A percentile compares a stretch with the other conserved stretches of the same genome.
These are phyloP conservation scores for Musca domestica DNA, from an alignment of 1,140 invertebrate genomes.

Conservation along the genomic window DNA sequence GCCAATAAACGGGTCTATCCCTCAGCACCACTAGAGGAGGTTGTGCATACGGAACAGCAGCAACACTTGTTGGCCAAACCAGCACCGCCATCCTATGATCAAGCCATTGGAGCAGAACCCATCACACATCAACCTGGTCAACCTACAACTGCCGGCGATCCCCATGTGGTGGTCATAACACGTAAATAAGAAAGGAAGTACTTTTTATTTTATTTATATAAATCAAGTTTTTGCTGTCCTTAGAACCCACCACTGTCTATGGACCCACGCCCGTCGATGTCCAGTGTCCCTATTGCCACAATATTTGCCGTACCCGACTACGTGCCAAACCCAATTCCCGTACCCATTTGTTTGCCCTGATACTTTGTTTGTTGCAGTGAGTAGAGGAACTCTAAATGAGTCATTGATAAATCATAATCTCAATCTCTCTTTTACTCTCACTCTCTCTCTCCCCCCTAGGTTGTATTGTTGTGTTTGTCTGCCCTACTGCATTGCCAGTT, in stretches of 20 bases:
- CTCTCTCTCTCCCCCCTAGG: constrained; percentile 52
- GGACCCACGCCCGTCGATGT: constrained; percentile 55
- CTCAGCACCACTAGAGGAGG: constrained; percentile 32
- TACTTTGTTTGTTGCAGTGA: constrained; percentile 61
- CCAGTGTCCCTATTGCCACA: constrained; percentile 60
- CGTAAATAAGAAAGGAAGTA: constrained; percentile 21
- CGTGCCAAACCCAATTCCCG: constrained; percentile 57
- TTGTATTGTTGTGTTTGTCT: constrained; percentile 63
- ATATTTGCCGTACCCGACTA: constrained; percentile 56
- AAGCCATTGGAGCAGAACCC: constrained; percentile 33
- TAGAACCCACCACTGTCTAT: constrained; percentile 31
- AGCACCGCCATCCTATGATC: constrained; percentile 43
- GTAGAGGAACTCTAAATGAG: not conserved
- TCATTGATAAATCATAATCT: not conserved
- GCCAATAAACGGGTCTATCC: constrained; percentile 39
- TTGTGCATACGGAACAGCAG: constrained; percentile 19
- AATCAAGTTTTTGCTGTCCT: not conserved
- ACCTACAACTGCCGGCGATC: constrained; percentile 9
- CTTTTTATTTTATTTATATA: constrained; percentile 10
- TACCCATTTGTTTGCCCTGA: constrained; percentile 62
- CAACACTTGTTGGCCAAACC: constrained; percentile 30
- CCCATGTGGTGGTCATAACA: constrained; percentile 40
- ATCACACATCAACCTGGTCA: constrained; percentile 28
- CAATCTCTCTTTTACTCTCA: constrained; percentile 13
- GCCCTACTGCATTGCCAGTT: constrained; percentile 67